Evolutionary conservation across 2,888 invertebrate genomes (phyloP).

Genomic region (Anaspis maculata): DNA sequence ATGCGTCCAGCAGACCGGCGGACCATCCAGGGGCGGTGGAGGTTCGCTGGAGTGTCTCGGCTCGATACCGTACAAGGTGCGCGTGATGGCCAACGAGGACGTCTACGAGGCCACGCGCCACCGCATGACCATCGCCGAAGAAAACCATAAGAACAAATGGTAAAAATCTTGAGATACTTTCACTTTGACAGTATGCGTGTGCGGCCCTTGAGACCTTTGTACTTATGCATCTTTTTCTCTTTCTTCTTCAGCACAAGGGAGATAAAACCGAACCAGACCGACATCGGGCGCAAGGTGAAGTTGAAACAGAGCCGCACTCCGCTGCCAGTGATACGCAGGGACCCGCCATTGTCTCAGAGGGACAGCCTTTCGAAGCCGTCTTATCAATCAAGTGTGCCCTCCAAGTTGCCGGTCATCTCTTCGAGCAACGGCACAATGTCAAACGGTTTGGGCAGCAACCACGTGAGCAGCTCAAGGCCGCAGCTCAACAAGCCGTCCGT

Average conservation of each 20-base stretch:
- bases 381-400: constrained; percentile 36
- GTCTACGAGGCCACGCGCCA: constrained; percentile 88
- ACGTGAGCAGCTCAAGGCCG: constrained; percentile 41
- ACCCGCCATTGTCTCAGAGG: constrained; percentile 32
- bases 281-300: constrained; percentile 82
- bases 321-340: constrained; percentile 24
- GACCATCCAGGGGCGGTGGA: constrained; percentile 36
- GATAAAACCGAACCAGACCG: constrained; percentile 85
- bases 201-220: too few relatives aligned
- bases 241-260: constrained; percentile 68
- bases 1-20: constrained; percentile 66
- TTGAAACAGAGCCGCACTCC: constrained; percentile 47
- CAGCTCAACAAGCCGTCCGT: constrained; percentile 41
- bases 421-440: constrained; percentile 27
- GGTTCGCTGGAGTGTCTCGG: constrained; percentile 73
- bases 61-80: constrained; percentile 78
- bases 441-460: constrained; percentile 37
- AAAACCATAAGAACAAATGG: constrained; percentile 91
- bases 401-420: constrained; percentile 31
- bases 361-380: constrained; percentile 34
- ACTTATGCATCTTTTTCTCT: neutral
- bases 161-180: constrained; percentile 44
- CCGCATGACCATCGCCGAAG: constrained; percentile 86
- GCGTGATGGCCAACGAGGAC: constrained; percentile 92
- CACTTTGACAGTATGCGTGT: too few relatives aligned